Evolutionary conservation across 2,113 vertebrate species (phyloP), one percentile per base, ranked within the genome.

Genomic region (Chunga burmeisteri): DNA sequence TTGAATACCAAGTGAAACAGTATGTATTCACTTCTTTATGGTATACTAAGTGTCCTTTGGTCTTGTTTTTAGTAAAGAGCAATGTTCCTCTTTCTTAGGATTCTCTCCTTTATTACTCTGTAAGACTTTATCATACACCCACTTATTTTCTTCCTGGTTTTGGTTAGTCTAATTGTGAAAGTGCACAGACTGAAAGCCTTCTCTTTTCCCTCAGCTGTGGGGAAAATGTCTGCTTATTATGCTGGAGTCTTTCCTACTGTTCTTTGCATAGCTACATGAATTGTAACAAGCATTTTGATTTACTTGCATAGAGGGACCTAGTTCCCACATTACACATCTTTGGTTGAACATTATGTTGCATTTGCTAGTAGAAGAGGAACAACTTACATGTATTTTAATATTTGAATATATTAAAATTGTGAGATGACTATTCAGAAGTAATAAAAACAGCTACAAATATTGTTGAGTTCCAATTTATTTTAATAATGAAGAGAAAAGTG

Each of bases 321-420:
- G 59, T 95, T 96, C 94, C 89, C 84, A 73, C 25, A 66, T 79
- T 85, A 66, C 27, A 19, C 80, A 40, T 42, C 58, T 84, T 89
- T 66, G 27, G n/a, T 62, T 97, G 36, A 90, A 90, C 52, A 81
- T 55, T 38, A 77, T 70, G 95, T 94, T 95, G 63, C 87, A 96
- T 86, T 72, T 88, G 14, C 38, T 88, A 66, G 74, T 80, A 78
- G 73, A 93, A 95, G 71, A 90, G 38, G n/a, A 95, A 82, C 6
- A 73, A 90, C 89, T 87, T 94, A 53, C 74, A 91, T 27, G 9
- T 23, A 83, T 94, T 94, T 77, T 89, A 84, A 72, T 87, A 87
- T 78, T 42, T 81, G 22, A 80, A 68, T 72, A 58, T 63, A 80
- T 91, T 85, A 63, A 94, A 87, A 55, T 19, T 50, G 14, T 77